Percentiles rank a stretch among this genome's conserved stretches.
These are phyloP conservation scores for Cephalotes varians DNA, from an alignment of 2,888 invertebrate species.

Conservation along the genomic window DNA sequence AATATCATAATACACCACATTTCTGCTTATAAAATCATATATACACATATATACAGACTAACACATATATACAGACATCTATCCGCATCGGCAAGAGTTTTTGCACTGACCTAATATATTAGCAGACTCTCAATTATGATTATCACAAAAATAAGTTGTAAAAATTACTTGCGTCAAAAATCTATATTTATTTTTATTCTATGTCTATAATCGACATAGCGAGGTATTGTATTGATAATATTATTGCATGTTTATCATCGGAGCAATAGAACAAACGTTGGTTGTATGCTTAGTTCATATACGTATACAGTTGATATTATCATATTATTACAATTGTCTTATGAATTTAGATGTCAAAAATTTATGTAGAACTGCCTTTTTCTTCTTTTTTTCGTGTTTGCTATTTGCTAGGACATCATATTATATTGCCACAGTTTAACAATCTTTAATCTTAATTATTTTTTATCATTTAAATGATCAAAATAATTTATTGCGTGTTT, in stretches of 20 bases:
- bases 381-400: not conserved
- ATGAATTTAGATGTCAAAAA: not conserved
- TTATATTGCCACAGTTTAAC: not conserved
- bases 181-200: too few relatives aligned
- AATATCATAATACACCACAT: too few relatives aligned
- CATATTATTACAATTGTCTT: not conserved
- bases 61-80: too few relatives aligned
- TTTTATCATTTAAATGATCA: not conserved
- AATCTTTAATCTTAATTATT: not conserved
- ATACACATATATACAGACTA: too few relatives aligned
- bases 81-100: too few relatives aligned
- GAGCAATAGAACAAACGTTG: not conserved
- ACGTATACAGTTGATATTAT: not conserved
- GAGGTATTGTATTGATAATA: slow-evolving; percentile 25
- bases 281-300: too few relatives aligned
- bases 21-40: too few relatives aligned
- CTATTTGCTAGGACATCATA: not conserved
- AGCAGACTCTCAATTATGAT: not conserved
- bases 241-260: slow-evolving; percentile 42
- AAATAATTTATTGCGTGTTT: slow-evolving; percentile 26
- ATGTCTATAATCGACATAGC: too few relatives aligned
- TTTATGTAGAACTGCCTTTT: not conserved
- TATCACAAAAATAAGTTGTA: not conserved
- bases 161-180: slow-evolving; percentile 39
- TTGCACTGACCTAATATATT: too few relatives aligned